These are phyloP conservation scores for Eolophus roseicapilla DNA, from an alignment of 2,113 vertebrate species.

Conservation along the genomic window DNA sequence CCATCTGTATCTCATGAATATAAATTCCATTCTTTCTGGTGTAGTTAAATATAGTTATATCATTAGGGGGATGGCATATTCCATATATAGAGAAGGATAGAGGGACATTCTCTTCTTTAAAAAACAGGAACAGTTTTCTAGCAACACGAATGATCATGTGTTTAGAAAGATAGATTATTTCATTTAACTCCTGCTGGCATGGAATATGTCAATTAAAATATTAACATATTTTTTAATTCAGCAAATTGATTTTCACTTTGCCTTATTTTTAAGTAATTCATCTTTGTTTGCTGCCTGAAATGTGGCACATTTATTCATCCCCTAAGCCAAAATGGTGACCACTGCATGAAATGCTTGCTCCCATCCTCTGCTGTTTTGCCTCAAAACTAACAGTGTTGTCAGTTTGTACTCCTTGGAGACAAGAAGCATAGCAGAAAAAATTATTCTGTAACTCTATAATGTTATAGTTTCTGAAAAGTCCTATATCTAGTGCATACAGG, in stretches of 20 bases:
- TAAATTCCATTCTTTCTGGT: slow-evolving; percentile 47
- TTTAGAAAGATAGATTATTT: slow-evolving; percentile 11
- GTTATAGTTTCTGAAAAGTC: not conserved
- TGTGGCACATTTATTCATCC: not conserved
- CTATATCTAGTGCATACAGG: not conserved
- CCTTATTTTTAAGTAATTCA: slow-evolving; percentile 1
- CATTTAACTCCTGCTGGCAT: not conserved
- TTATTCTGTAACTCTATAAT: not conserved
- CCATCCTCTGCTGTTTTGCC: not conserved
- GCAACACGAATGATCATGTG: slow-evolving; percentile 4
- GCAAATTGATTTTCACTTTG: not conserved
- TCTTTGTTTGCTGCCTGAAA: not conserved
- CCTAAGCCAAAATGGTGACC: not conserved
- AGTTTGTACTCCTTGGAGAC: not conserved
- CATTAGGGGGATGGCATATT: slow-evolving; percentile 38
- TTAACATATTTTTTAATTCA: slow-evolving; percentile 38
- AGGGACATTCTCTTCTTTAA: not conserved
- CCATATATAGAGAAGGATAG: not conserved
- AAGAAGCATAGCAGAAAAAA: not conserved
- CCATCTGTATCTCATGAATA: slow-evolving; percentile 50
- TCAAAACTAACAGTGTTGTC: not conserved
- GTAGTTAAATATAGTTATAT: slow-evolving; percentile 41
- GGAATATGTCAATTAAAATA: slow-evolving; percentile 34
- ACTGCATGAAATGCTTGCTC: not conserved
- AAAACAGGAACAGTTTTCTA: slow-evolving; percentile 44